A percentile compares a stretch with the other conserved stretches of the same genome.
Conservation (phyloP, 2,797 vertebrate genomes). For the Myotis myotis region DNA sequence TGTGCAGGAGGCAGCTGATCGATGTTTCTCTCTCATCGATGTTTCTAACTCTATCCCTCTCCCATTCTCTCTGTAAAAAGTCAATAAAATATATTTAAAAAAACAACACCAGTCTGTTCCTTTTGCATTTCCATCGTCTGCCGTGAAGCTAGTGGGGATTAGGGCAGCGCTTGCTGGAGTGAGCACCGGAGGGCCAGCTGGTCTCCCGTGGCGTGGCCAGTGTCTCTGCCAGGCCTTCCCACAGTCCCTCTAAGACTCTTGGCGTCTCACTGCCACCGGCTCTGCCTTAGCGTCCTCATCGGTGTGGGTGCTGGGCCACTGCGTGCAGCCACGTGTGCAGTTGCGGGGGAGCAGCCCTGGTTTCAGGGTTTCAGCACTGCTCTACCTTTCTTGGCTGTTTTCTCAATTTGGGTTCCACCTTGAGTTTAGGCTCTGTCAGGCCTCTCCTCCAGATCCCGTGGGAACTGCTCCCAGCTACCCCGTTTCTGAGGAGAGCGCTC, state of each 20-base stretch:
- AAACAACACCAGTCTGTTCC: not conserved
- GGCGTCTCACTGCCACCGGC: no score
- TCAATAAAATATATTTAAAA: no score
- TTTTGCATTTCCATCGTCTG: not conserved
- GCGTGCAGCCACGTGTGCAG: not conserved
- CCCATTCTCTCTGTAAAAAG: no score
- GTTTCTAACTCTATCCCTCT: no score
- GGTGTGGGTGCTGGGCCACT: not conserved
- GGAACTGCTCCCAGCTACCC: not conserved
- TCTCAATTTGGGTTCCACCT: not conserved
- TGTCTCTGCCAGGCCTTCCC: not conserved
- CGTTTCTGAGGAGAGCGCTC: not conserved
- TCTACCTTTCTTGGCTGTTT: not conserved
- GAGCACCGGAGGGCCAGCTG: not conserved
- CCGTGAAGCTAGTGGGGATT: fast-evolving
- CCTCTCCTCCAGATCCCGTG: not conserved
- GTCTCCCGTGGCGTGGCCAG: fast-evolving
- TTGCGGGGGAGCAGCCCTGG: fast-evolving
- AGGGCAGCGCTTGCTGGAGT: not conserved
- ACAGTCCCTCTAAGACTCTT: fast-evolving
- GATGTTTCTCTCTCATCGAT: no score
- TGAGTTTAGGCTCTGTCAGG: not conserved
- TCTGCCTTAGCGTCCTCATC: not conserved
- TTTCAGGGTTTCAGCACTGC: not conserved
- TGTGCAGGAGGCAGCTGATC: no score